Evolutionary conservation across 37 sponge, comb jelly and placozoan genomes (phyloP).

Genomic region (Oscarella lobularis): DNA sequence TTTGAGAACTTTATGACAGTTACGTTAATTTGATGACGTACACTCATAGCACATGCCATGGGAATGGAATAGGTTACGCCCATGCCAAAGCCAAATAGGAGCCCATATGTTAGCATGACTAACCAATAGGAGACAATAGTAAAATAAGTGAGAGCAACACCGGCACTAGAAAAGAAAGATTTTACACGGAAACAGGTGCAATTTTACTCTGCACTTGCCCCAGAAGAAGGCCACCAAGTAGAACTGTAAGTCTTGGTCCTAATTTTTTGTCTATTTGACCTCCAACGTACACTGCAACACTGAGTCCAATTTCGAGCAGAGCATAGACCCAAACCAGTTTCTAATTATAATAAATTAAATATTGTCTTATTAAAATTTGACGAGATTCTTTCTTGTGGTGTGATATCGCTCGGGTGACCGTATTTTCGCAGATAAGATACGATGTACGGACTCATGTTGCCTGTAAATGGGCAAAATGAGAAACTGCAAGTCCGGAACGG

Average conservation of each 20-base stretch:
- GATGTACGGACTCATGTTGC: conserved; percentile 72
- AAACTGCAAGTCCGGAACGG: not conserved
- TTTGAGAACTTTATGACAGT: not conserved
- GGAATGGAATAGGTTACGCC: conserved; percentile 73
- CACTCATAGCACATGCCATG: conserved; percentile 47
- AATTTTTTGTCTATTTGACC: conserved; percentile 59
- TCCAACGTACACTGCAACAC: conserved; percentile 55
- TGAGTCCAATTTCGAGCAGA: conserved; percentile 33
- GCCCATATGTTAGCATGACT: conserved; percentile 61
- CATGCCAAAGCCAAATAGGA: conserved; percentile 62
- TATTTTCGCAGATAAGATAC: conserved; percentile 43
- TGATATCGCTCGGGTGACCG: not conserved
- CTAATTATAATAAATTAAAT: not conserved
- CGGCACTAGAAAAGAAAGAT: not conserved
- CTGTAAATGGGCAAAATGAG: not conserved
- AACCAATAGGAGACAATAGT: conserved; percentile 3
- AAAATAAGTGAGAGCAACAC: conserved; percentile 3
- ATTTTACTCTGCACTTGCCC: conserved; percentile 3
- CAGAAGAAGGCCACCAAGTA: conserved; percentile 47
- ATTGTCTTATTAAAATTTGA: not conserved
- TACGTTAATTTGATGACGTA: not conserved
- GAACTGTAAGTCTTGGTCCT: conserved; percentile 55
- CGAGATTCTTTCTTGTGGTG: not conserved
- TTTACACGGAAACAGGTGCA: not conserved
- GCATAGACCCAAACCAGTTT: conserved; percentile 42